Evolutionary conservation across 30 jellyfish, hydroid and myxozoan genomes (phyloP).

Genomic region (Sanderia malayensis): DNA sequence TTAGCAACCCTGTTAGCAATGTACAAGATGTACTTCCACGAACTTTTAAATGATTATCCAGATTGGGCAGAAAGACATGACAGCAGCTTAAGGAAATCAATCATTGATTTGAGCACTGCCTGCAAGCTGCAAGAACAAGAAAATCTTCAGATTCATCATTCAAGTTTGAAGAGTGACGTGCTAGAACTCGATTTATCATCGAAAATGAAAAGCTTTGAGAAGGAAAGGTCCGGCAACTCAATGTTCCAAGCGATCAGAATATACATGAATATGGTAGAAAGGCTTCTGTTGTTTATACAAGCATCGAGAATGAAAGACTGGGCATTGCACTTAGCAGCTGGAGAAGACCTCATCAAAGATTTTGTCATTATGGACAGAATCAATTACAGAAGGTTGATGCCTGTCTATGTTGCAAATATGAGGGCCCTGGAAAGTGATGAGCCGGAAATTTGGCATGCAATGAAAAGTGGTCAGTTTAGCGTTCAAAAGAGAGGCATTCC

Average conservation of each 20-base stretch:
- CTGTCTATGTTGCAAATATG: not conserved
- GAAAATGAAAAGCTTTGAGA: not conserved
- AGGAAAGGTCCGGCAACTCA: constrained; percentile 13
- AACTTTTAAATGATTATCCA: not conserved
- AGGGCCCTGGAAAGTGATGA: not conserved
- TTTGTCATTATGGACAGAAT: not conserved
- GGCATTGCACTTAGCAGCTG: not conserved
- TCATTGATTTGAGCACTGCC: constrained; percentile 1
- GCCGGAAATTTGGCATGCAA: not conserved
- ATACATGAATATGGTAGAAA: not conserved
- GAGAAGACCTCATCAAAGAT: not conserved
- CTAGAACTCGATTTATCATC: not conserved
- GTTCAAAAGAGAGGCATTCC: constrained; percentile 8
- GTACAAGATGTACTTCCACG: not conserved
- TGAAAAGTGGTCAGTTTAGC: not conserved
- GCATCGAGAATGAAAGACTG: not conserved
- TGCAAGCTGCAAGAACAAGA: constrained; percentile 4
- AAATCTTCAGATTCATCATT: not conserved
- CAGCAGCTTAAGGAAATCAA: constrained; percentile 1
- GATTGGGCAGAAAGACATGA: not conserved
- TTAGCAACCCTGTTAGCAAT: constrained; percentile 4
- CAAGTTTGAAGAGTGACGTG: not conserved
- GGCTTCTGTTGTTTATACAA: not conserved
- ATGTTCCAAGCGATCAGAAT: constrained; percentile 1
- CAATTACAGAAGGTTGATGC: not conserved